These are phyloP conservation scores for Smittia sp. DNA, from an alignment of 2,888 invertebrate genomes.

Conservation along the genomic window DNA sequence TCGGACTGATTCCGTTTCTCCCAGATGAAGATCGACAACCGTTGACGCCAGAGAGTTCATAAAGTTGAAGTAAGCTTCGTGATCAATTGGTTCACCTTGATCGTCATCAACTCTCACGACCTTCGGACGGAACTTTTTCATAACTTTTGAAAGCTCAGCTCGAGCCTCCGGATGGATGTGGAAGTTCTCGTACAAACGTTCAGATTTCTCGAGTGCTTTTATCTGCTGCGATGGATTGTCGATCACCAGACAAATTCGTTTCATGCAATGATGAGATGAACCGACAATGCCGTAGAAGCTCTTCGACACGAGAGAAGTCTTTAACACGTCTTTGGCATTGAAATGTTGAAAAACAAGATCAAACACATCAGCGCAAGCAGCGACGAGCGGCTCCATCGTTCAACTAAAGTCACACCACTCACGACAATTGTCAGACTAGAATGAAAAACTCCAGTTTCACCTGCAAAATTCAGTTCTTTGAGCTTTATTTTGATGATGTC, in stretches of 20 bases:
- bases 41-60: not conserved
- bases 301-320: slow-evolving; percentile 12
- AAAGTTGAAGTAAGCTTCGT: not conserved
- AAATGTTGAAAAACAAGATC: slow-evolving; percentile 28
- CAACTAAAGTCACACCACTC: not conserved
- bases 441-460: not conserved
- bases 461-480: not conserved
- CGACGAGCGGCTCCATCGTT: slow-evolving; percentile 1
- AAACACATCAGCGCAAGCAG: not conserved
- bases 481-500: not conserved
- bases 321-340: slow-evolving; percentile 5
- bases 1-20: not conserved
- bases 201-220: not conserved
- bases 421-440: not conserved
- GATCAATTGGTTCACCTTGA: not conserved
- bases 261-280: slow-evolving; percentile 11
- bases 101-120: not conserved
- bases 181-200: slow-evolving; percentile 29
- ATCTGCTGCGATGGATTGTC: not conserved
- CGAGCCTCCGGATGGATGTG: not conserved
- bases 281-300: slow-evolving; percentile 16
- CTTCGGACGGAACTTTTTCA: not conserved
- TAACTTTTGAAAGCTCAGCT: not conserved
- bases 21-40: not conserved
- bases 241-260: not conserved